Evolutionary conservation across 2,888 invertebrate species (phyloP), one percentile per base, ranked within the genome.

Genomic region (Drosophila prolongata): DNA sequence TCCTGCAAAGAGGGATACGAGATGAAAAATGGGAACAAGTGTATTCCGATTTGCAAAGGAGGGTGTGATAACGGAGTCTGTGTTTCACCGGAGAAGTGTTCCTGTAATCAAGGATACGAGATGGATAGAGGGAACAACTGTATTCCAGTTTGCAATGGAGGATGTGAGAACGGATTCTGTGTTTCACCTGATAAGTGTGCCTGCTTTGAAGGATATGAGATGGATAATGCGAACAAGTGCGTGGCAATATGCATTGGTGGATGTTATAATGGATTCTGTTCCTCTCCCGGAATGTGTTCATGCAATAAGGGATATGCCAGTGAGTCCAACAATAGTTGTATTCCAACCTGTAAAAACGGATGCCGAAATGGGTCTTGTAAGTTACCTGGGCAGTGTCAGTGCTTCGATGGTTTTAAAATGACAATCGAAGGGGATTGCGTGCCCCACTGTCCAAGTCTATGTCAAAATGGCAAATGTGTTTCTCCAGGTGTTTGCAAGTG

Each of bases 401-500:
- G 38, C 13, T 5, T n/a, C 6, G 38, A 38, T 5, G 38, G 38
- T 4, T 38, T 38, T n/a, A 38, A n/a, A 5, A 38, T n/a, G n/a
- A 5, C 13, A 4, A 1, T 38, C 1, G n/a, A 38, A n/a, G 38
- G 38, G 1, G n/a, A 38, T n/a, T 38, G 38, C 38, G 6, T 3
- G n/a, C 38, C 13, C 1, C 38, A 38, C 38, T 38, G 38, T n/a
- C n/a, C 38, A 13, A 38, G 38, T 38, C n/a, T 13, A n/a, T 38
- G 38, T n/a, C 13, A n/a, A n/a, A 38, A 38, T n/a, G 38, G 38
- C n/a, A 92, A 93, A 5, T 96, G 96, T 74, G 93, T 94, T 0
- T 94, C 94, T 0, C 96, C 96, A 0, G 94, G 95, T 87, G 93
- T 94, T 78, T 96, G 96, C 80, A 93, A 95, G 46, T 96, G 96